phyloP scores from a whole-genome alignment of 1,140 invertebrate genomes.

The Anoplophora glabripennis region DNA sequence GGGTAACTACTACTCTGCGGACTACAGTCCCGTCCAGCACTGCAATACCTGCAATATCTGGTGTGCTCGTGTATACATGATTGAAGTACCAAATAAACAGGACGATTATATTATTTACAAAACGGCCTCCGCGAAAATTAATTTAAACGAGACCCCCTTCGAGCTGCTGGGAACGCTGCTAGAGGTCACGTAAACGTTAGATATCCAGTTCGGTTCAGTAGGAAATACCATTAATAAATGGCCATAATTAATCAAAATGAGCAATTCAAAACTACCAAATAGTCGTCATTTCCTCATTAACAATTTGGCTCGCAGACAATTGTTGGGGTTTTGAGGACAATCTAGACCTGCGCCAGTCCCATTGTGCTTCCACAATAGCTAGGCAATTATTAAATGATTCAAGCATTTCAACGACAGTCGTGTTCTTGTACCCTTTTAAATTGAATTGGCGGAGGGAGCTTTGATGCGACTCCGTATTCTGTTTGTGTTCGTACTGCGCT shows the following conservation, averaged over 20 bases:
- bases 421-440: conserved; percentile 10
- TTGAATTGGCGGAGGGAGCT: conserved; percentile 4
- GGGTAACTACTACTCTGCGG: no score
- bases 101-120: not conserved
- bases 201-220: not conserved
- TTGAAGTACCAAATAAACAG: not conserved
- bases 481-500: not conserved
- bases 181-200: not conserved
- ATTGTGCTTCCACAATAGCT: conserved; percentile 5
- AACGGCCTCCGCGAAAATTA: not conserved
- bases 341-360: conserved; percentile 2
- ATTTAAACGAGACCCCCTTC: not conserved
- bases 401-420: conserved; percentile 7
- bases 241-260: conserved; percentile 2
- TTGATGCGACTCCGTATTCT: not conserved
- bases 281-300: conserved; percentile 8
- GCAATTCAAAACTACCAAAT: conserved; percentile 9
- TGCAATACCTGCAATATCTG: no score
- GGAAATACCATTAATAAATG: not conserved
- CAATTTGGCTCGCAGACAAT: conserved; percentile 9
- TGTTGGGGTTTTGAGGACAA: conserved; percentile 4
- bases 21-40: no score
- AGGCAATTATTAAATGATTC: conserved; percentile 11
- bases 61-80: no score
- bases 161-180: not conserved